Evolutionary conservation across 2,888 invertebrate genomes (phyloP).

Genomic region (Yponomeuta plumbellus): DNA sequence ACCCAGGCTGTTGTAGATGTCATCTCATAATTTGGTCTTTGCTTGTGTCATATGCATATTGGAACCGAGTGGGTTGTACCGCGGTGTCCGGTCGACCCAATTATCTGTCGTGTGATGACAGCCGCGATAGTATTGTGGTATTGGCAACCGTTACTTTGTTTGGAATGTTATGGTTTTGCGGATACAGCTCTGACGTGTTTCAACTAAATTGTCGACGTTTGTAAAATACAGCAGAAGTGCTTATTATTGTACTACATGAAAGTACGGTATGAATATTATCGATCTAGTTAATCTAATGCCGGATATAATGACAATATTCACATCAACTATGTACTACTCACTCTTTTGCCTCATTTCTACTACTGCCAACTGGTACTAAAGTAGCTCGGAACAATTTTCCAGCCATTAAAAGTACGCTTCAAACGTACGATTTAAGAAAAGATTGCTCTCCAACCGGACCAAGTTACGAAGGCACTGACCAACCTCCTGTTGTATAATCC

Average conservation of each 20-base stretch:
- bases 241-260: no score
- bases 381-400: neutral
- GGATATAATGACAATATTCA: no score
- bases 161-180: neutral
- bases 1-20: conserved; percentile 41
- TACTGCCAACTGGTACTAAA: neutral
- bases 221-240: no score
- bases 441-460: neutral
- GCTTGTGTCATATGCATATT: conserved; percentile 41
- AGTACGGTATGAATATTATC: no score
- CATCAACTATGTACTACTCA: no score
- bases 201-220: neutral
- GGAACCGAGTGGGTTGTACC: conserved; percentile 45
- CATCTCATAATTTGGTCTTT: conserved; percentile 31
- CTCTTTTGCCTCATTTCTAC: no score
- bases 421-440: neutral
- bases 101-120: conserved; percentile 50
- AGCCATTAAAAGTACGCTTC: neutral
- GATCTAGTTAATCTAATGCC: no score
- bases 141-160: neutral
- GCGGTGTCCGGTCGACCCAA: conserved; percentile 67
- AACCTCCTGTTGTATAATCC: neutral
- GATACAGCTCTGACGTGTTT: neutral
- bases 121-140: conserved; percentile 48
- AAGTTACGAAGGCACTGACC: neutral